These are phyloP conservation scores for Balaeniceps rex DNA, from an alignment of 2,113 vertebrate species.

Conservation along the genomic window DNA sequence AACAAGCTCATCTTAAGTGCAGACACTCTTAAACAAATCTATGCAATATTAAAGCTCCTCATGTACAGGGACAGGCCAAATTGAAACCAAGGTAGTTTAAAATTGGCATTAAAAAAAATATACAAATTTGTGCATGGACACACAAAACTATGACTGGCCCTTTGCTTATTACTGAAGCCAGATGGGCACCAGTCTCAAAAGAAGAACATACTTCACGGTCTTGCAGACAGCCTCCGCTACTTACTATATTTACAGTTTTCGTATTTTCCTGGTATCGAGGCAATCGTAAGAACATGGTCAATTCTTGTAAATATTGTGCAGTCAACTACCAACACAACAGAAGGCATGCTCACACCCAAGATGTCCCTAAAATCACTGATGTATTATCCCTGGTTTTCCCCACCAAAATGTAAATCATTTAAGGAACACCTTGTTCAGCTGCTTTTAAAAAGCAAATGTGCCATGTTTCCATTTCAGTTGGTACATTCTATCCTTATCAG, in stretches of 20 bases:
- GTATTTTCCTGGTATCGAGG: background rate
- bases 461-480: background rate
- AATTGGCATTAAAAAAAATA: background rate
- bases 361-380: background rate
- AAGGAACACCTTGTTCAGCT: background rate
- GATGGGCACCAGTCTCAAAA: background rate
- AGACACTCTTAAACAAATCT: background rate
- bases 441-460: background rate
- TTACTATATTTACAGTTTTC: background rate
- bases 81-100: background rate
- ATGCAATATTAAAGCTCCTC: background rate
- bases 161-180: background rate
- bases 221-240: background rate
- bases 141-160: background rate
- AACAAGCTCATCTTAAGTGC: background rate
- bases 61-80: background rate
- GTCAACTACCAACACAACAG: background rate
- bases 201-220: background rate
- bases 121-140: fast-evolving
- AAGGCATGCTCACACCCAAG: background rate
- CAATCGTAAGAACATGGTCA: background rate
- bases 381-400: background rate
- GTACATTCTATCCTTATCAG: background rate
- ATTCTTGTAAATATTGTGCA: background rate
- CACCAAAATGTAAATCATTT: background rate